Percentiles rank a stretch among this genome's conserved stretches.
phyloP scores from a whole-genome alignment of 2,797 vertebrate species.

The Knipowitschia caucasica region DNA sequence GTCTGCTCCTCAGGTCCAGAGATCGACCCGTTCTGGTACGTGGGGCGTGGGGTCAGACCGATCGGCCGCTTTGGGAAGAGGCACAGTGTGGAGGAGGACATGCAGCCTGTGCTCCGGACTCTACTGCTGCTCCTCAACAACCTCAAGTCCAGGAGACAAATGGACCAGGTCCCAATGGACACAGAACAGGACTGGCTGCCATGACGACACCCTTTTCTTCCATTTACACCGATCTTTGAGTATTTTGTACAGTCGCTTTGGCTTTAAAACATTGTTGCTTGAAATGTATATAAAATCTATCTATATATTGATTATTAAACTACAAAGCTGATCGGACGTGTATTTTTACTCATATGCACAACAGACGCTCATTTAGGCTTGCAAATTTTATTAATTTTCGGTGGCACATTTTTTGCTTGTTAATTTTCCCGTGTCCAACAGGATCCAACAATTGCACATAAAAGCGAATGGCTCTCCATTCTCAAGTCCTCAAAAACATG shows the following conservation, averaged over 20 bases:
- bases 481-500: conserved; percentile 44
- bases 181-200: conserved; percentile 70
- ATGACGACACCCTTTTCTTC: conserved; percentile 40
- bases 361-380: conserved; percentile 41
- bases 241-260: conserved; percentile 30
- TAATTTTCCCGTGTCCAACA: conserved; percentile 57
- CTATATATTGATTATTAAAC: conserved; percentile 78
- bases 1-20: conserved; percentile 79
- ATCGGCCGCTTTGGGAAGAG: conserved; percentile 90
- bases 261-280: conserved; percentile 31
- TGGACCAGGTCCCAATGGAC: conserved; percentile 40
- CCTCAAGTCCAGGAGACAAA: conserved; percentile 72
- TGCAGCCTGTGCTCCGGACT: conserved; percentile 66
- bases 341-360: conserved; percentile 1
- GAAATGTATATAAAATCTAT: conserved; percentile 63
- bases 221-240: conserved; percentile 11
- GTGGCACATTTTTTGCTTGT: conserved; percentile 75
- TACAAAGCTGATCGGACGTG: conserved; percentile 47
- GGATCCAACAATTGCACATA: conserved; percentile 64
- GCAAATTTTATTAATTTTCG: conserved; percentile 69
- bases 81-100: conserved; percentile 58
- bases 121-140: conserved; percentile 74
- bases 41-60: conserved; percentile 86
- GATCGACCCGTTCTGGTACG: conserved; percentile 90
- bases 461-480: conserved; percentile 50